Conservation (phyloP, 2,797 vertebrate species). For the Odontamblyopus rebecca region DNA sequence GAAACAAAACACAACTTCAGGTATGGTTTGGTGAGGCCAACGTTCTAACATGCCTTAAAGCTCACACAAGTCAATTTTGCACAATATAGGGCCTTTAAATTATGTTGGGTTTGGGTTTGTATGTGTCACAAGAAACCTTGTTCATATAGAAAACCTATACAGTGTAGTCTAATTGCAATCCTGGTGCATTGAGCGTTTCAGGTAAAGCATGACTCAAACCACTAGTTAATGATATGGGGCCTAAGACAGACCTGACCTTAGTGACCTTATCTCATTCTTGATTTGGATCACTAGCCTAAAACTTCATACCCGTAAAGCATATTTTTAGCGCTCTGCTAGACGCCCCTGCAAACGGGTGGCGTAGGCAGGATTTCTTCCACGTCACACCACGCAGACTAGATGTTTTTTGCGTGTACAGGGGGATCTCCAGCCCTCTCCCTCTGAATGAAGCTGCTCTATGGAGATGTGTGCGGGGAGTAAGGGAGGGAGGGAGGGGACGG, state of each 20-base stretch:
- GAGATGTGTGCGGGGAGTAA: slow-evolving; percentile 42
- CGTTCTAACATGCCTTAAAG: too few relatives aligned
- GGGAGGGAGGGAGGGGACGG: slow-evolving; percentile 30
- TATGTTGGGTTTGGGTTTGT: not conserved
- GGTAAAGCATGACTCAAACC: not conserved
- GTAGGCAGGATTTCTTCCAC: slow-evolving; percentile 59
- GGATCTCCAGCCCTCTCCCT: slow-evolving; percentile 65
- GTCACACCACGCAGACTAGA: slow-evolving; percentile 56
- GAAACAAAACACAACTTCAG: too few relatives aligned
- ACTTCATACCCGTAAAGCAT: slow-evolving; percentile 48
- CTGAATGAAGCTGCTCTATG: slow-evolving; percentile 47
- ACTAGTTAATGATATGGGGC: not conserved
- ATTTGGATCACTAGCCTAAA: slow-evolving; percentile 43
- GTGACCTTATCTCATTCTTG: slow-evolving; percentile 13
- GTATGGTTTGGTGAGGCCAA: too few relatives aligned
- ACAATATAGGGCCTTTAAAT: not conserved
- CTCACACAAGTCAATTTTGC: too few relatives aligned
- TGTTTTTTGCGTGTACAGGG: slow-evolving; percentile 64
- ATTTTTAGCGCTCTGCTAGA: slow-evolving; percentile 69
- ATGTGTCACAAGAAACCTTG: not conserved
- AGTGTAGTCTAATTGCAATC: not conserved
- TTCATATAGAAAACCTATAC: not conserved
- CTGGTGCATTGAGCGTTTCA: not conserved
- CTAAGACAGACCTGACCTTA: slow-evolving; percentile 28
- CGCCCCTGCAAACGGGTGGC: slow-evolving; percentile 64